Evolutionary conservation across 2,113 vertebrate genomes (phyloP), one percentile per base, ranked within the genome.

Genomic region (Gallinago media): DNA sequence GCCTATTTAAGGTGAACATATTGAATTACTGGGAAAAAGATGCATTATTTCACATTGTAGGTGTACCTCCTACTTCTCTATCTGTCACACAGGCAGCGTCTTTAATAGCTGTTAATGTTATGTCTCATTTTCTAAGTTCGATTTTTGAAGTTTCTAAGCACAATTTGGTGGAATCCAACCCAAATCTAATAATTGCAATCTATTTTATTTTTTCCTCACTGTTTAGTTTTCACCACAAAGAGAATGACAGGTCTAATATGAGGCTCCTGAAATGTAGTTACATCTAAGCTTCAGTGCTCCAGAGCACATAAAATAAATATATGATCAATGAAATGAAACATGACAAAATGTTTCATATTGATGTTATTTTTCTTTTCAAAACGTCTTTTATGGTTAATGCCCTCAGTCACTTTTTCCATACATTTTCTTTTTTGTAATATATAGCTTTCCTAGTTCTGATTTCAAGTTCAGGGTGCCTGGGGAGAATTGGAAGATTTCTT

Each of bases 251-350:
- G 96, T 97, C 92, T 98, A 98, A 98, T 97, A 96, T 87, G 95
- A 97, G 93, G 87, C 88, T 97, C 93, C 97, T 97, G 96, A 98
- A 98, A 98, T 82, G 91, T 96, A 96, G 97, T 97, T 98, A 97
- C 93, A 97, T 98, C 94, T 97, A 95, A 97, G 96, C 92, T 95
- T 95, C 94, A 96, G 95, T 7, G 93, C 94, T 98, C 95, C 97
- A 96, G 95, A 98, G 97, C 96, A 97, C 96, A 98, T 96, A 98
- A 98, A 98, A 98, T 96, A 97, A 98, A 98, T 97, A 97, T 92
- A 97, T 97, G 97, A 98, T 98, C 98, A 98, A 97, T 98, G 98
- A 98, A 98, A 98, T 97, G 97, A 97, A 98, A 98, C 97, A 98
- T 97, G 97, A 98, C 98, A 98, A 98, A 98, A 98, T 97, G 95